Evolutionary conservation across 2,888 invertebrate genomes (phyloP).

Genomic region (Synanthedon andrenaeformis): DNA sequence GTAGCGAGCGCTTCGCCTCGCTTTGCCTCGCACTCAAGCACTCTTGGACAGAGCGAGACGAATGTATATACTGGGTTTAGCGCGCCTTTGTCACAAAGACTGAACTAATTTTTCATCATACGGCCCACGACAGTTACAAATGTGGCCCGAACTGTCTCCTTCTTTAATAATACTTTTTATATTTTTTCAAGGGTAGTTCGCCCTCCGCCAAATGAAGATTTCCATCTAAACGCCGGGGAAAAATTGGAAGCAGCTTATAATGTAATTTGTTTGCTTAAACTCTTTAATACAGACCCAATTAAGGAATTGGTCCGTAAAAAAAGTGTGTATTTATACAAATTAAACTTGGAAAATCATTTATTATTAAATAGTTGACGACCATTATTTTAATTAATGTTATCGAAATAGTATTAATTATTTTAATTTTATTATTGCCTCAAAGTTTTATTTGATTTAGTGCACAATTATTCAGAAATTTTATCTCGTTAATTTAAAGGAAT

Average conservation of each 20-base stretch:
- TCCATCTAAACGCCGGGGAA: conserved; percentile 50
- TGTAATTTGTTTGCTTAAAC: conserved; percentile 51
- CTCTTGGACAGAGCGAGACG: conserved; percentile 41
- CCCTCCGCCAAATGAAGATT: conserved; percentile 61
- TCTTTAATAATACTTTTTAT: conserved; percentile 72
- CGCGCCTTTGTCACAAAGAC: conserved; percentile 67
- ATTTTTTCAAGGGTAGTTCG: conserved; percentile 64
- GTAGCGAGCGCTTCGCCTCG: conserved; percentile 36
- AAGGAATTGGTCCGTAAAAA: conserved; percentile 16
- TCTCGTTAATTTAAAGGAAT: no score
- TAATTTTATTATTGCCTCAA: no score
- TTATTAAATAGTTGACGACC: no score
- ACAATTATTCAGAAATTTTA: no score
- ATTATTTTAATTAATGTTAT: no score
- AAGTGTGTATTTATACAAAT: no score
- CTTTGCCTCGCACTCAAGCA: conserved; percentile 11
- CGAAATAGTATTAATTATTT: no score
- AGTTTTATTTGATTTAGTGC: no score
- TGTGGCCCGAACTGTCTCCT: conserved; percentile 69
- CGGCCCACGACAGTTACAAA: conserved; percentile 70
- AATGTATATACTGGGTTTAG: conserved; percentile 56
- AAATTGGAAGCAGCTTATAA: conserved; percentile 59
- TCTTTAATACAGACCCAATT: conserved; percentile 40
- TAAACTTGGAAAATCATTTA: no score
- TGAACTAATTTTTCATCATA: conserved; percentile 73